Evolutionary conservation across 2,888 invertebrate genomes (phyloP).

Genomic region (Melieria omissa): DNA sequence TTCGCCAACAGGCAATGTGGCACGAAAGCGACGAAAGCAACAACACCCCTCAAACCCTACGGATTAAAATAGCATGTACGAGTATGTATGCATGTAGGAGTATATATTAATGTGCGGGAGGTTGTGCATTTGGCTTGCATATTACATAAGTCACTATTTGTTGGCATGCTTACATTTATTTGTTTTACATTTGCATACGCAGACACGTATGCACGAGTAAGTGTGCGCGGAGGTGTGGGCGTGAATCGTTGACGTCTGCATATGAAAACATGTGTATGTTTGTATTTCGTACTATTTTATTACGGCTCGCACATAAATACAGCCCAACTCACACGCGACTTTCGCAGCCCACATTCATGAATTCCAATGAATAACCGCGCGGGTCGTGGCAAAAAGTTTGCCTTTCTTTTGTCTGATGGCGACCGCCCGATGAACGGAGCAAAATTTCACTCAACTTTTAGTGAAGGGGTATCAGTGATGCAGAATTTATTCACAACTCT

Average conservation of each 20-base stretch:
- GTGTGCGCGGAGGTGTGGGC: background rate
- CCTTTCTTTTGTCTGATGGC: no score
- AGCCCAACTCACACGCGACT: slow-evolving; percentile 18
- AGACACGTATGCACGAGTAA: background rate
- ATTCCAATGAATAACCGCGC: slow-evolving; percentile 26
- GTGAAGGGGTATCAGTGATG: no score
- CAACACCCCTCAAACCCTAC: no score
- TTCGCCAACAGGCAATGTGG: slow-evolving; percentile 46
- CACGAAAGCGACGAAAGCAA: slow-evolving; percentile 32
- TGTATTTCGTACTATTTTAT: background rate
- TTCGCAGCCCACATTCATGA: slow-evolving; percentile 27
- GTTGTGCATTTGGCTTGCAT: background rate
- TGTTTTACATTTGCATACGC: slow-evolving; percentile 1
- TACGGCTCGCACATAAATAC: background rate
- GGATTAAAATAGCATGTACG: no score
- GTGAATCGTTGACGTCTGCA: background rate
- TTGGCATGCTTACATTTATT: slow-evolving; percentile 4
- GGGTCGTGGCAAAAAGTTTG: slow-evolving; percentile 16
- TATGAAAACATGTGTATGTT: background rate
- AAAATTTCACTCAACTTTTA: no score
- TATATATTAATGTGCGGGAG: background rate
- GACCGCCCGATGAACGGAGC: no score
- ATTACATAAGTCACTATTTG: slow-evolving; percentile 1
- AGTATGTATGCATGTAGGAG: background rate
- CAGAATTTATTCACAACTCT: no score